These are phyloP conservation scores for Cyprinus carpio DNA, from an alignment of 2,113 vertebrate species.

Conservation along the genomic window DNA sequence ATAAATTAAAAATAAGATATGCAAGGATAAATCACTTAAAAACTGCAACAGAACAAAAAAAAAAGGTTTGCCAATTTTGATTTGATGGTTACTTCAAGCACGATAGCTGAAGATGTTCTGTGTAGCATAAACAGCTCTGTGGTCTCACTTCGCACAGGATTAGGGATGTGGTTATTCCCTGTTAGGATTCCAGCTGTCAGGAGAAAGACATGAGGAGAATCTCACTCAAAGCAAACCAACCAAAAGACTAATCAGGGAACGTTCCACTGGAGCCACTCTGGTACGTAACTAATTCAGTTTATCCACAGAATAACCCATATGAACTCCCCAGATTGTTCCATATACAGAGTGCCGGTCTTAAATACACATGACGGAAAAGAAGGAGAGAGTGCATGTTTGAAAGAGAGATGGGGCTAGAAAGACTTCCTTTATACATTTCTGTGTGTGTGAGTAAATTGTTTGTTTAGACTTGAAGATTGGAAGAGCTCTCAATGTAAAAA, in stretches of 20 bases:
- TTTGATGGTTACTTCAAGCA: neutral
- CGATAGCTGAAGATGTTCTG: neutral
- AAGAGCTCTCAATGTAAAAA: conserved; percentile 19
- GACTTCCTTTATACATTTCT: conserved; percentile 20
- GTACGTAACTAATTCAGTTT: conserved; percentile 38
- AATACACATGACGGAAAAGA: conserved; percentile 23
- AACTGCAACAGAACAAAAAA: neutral
- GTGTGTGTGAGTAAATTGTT: conserved; percentile 23
- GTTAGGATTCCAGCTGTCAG: conserved; percentile 41
- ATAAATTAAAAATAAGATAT: neutral
- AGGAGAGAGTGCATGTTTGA: neutral
- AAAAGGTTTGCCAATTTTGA: neutral
- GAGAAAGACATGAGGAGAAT: conserved; percentile 39
- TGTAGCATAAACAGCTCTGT: conserved; percentile 25
- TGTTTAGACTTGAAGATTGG: conserved; percentile 16
- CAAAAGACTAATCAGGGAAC: conserved; percentile 21
- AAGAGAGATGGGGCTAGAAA: neutral
- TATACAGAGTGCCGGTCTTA: conserved; percentile 3
- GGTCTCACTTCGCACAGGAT: conserved; percentile 22
- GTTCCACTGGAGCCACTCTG: conserved; percentile 21
- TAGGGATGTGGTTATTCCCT: conserved; percentile 38
- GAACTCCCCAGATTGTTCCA: conserved; percentile 21
- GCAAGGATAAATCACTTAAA: neutral
- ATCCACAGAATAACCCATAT: conserved; percentile 34
- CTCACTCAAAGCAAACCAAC: conserved; percentile 27